Evolutionary conservation across 2,888 invertebrate species (phyloP).

Genomic region (Diachrysia chrysitis): DNA sequence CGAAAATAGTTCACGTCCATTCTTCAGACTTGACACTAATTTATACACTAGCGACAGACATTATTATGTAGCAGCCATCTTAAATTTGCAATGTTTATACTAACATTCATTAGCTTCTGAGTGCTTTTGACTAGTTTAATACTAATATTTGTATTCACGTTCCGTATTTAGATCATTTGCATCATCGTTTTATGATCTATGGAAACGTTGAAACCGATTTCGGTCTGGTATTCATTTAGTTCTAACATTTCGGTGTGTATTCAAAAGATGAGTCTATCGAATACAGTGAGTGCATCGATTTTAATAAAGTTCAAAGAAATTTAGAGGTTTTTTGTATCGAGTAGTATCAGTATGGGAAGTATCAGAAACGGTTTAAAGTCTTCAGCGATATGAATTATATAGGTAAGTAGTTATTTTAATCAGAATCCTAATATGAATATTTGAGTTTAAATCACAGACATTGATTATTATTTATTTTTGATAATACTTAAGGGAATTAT

Average conservation of each 20-base stretch:
- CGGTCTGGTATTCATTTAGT: conserved; percentile 35
- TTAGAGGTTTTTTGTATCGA: background rate
- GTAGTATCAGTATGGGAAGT: background rate
- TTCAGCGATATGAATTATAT: no score
- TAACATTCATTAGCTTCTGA: conserved; percentile 23
- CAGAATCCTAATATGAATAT: no score
- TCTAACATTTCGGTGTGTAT: conserved; percentile 19
- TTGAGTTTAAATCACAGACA: no score
- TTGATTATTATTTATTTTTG: no score
- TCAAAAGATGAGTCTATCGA: conserved; percentile 25
- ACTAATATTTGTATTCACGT: conserved; percentile 42
- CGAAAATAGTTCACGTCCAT: background rate
- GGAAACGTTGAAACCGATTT: conserved; percentile 41
- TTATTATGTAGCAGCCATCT: conserved; percentile 7
- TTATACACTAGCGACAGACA: conserved; percentile 12
- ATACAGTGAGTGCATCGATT: conserved; percentile 12
- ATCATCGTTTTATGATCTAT: conserved; percentile 46
- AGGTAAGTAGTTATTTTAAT: no score
- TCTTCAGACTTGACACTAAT: conserved; percentile 12
- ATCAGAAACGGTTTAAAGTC: no score
- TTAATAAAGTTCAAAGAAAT: conserved; percentile 12
- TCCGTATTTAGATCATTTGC: conserved; percentile 42
- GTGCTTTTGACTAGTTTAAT: conserved; percentile 25
- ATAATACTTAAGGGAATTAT: no score
- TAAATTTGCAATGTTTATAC: conserved; percentile 21